Evolutionary conservation across 2,888 invertebrate species (phyloP).

Genomic region (Catocala fraxini): DNA sequence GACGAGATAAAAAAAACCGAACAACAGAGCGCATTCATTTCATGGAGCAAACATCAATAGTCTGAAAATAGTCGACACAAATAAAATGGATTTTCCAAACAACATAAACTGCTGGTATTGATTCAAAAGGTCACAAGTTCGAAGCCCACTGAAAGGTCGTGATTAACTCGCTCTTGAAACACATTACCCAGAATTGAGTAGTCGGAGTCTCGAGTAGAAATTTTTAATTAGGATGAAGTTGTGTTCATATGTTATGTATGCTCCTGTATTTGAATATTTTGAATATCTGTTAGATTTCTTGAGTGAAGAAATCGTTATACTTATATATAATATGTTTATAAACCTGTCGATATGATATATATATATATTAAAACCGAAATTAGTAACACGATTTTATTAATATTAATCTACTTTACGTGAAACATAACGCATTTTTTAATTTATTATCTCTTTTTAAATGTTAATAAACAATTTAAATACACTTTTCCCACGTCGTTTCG

Average conservation of each 20-base stretch:
- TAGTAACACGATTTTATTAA: too few species aligned
- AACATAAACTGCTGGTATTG: slow-evolving; percentile 22
- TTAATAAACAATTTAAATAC: too few species aligned
- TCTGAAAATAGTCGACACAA: slow-evolving; percentile 22
- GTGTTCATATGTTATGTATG: slow-evolving; percentile 15
- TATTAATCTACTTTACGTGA: too few species aligned
- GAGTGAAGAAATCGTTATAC: too few species aligned
- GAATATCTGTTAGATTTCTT: too few species aligned
- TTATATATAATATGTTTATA: too few species aligned
- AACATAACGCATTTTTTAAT: too few species aligned
- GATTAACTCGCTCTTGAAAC: slow-evolving; percentile 35
- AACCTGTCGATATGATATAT: too few species aligned
- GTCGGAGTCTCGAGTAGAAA: slow-evolving; percentile 17
- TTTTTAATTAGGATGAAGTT: slow-evolving; percentile 36
- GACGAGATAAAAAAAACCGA: not conserved
- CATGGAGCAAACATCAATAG: slow-evolving; percentile 4
- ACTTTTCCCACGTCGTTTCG: too few species aligned
- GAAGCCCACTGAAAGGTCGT: slow-evolving; percentile 28
- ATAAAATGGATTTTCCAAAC: slow-evolving; percentile 27
- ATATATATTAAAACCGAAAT: too few species aligned
- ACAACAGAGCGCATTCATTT: not conserved
- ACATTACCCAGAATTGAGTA: slow-evolving; percentile 28
- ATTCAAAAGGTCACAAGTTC: slow-evolving; percentile 34
- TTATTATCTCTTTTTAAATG: too few species aligned
- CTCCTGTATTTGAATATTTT: not conserved